Base-by-base conservation (phyloP, 2,888 invertebrate genomes). In the Cephus rjabovi region DNA sequence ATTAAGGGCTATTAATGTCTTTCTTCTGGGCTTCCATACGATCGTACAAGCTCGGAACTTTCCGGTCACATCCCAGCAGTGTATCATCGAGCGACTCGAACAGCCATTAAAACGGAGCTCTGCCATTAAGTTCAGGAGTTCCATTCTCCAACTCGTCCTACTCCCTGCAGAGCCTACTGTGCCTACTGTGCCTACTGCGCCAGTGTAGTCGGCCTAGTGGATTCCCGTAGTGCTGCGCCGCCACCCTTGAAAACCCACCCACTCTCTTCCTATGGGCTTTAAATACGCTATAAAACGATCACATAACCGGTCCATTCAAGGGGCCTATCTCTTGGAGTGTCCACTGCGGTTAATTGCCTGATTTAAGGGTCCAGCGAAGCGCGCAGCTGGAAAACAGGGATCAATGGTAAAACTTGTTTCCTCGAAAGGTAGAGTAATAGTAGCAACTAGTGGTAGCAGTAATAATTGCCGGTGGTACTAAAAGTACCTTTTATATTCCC, bases 61-160 rank as follows among this genome's bases (percentile, higher is more conserved):
- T 76, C 78, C 73, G 75, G 75, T 34, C 77, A 70, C 76, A 78
- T 76, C 73, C 71, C 70, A 76, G 76, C 37, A 74, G 74, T 56
- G 76, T 76, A 78, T 76, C 78, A 75, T 78, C 70, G 71, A 73
- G 75, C 68, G 75, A 78, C 81, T 82, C 77, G 76, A 82, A 77
- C 71, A 40, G 73, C 79, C 81, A 76, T 85, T 85, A 84, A 85
- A 83, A 78, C 81, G 80, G 85, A 85, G 84, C 83, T 79, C 77
- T 78, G 80, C 80, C 82, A 84, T 85, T 84, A 85, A 85, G 71
- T 71, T 71, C 71, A 71, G 71, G 34, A 71, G 33, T 71, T 71
- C 71, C 71, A 71, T 71, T 71, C 71, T 71, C 71, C 15, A 12
- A 34, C 71, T 71, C 31, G 71, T 71, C 71, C 71, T 34, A 71